Evolutionary conservation across 2,888 invertebrate genomes (phyloP).

Genomic region (Miltochrista miniata): DNA sequence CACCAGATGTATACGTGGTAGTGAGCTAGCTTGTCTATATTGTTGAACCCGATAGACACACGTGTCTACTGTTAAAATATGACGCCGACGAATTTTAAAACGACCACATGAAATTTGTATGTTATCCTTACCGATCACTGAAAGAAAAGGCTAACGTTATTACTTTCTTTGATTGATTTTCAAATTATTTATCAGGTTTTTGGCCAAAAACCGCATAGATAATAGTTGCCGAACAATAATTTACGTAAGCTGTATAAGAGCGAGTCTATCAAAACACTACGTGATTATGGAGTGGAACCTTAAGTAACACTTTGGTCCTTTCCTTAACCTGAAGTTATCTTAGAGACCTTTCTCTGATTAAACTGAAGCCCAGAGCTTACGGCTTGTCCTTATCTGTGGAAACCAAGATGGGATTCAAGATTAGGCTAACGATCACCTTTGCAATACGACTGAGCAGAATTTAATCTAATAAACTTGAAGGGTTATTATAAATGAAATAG

Average conservation of each 20-base stretch:
- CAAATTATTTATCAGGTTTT: neutral
- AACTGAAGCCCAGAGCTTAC: slow-evolving; percentile 16
- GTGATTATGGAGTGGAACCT: slow-evolving; percentile 3
- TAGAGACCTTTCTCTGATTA: slow-evolving; percentile 36
- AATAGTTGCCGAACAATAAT: neutral
- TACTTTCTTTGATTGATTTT: no score
- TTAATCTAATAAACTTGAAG: neutral
- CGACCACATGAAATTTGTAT: no score
- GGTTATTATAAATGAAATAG: neutral
- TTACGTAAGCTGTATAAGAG: neutral
- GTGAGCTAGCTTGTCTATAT: no score
- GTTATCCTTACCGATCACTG: no score
- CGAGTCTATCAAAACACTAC: neutral
- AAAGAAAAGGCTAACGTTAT: no score
- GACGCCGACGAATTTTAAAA: no score
- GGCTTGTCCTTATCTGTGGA: slow-evolving; percentile 24
- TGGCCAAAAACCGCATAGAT: neutral
- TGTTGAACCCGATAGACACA: no score
- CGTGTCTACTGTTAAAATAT: no score
- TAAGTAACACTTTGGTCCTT: slow-evolving; percentile 23
- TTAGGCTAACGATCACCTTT: slow-evolving; percentile 13
- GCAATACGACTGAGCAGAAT: slow-evolving; percentile 4
- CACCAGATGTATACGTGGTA: no score
- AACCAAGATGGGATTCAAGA: slow-evolving; percentile 26
- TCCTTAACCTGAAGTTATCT: slow-evolving; percentile 21